These are phyloP conservation scores for Tetraodon nigroviridis DNA, from an alignment of 2,113 vertebrate species.

Conservation along the genomic window DNA sequence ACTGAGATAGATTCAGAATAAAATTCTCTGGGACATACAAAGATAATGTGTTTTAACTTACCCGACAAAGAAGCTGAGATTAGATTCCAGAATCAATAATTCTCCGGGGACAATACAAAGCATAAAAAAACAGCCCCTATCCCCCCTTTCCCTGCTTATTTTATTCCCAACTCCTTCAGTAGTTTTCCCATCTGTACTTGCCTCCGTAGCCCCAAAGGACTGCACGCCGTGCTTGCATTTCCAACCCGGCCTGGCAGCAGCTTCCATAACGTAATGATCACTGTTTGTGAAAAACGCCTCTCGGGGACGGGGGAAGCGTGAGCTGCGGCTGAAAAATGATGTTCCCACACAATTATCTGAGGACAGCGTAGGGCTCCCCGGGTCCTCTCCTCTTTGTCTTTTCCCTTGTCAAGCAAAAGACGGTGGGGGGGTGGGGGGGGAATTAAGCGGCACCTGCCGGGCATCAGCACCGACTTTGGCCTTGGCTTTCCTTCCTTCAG, in stretches of 20 bases:
- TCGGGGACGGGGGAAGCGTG: constrained; percentile 32
- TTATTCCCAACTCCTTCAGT: constrained; percentile 10
- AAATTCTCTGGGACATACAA: too few relatives aligned
- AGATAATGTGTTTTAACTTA: constrained; percentile 12
- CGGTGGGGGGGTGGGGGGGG: too few relatives aligned
- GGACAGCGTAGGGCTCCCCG: constrained; percentile 13
- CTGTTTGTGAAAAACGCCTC: constrained; percentile 49
- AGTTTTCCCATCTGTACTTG: constrained; percentile 10
- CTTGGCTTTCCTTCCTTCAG: too few relatives aligned
- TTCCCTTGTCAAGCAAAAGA: too few relatives aligned
- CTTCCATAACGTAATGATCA: constrained; percentile 57
- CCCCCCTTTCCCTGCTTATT: constrained; percentile 8
- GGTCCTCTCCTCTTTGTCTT: background rate
- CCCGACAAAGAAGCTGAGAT: constrained; percentile 41
- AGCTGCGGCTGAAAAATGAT: constrained; percentile 46
- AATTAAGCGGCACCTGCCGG: too few relatives aligned
- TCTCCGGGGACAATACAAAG: constrained; percentile 30
- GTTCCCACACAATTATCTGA: constrained; percentile 45
- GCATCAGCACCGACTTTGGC: too few relatives aligned
- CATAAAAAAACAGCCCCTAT: constrained; percentile 25
- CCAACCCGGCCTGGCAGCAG: constrained; percentile 30
- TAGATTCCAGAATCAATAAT: constrained; percentile 61
- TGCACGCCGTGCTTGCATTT: constrained; percentile 33
- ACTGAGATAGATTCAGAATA: too few relatives aligned
- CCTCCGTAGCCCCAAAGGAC: constrained; percentile 16